These are phyloP conservation scores for Beris morrisii DNA, from an alignment of 2,888 invertebrate species.

Conservation along the genomic window DNA sequence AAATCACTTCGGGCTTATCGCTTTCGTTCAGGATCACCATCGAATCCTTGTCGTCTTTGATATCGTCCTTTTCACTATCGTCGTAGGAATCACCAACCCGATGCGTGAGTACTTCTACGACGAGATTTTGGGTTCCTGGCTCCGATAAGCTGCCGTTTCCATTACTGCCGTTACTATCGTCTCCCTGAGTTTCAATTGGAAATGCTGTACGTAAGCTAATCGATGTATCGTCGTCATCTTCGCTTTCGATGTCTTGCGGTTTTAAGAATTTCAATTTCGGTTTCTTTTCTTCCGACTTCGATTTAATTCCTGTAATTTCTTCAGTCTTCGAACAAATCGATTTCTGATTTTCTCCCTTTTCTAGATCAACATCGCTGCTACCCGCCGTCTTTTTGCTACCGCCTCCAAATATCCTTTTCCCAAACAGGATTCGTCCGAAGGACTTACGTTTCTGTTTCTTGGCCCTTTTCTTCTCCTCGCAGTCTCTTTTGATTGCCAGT, in stretches of 20 bases:
- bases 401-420: constrained; percentile 48
- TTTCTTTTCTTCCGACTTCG: not conserved
- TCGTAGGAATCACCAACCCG: constrained; percentile 39
- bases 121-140: constrained; percentile 44
- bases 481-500: constrained; percentile 55
- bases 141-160: constrained; percentile 40
- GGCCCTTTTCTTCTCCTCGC: constrained; percentile 53
- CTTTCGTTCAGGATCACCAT: not conserved
- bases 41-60: constrained; percentile 31
- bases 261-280: not conserved
- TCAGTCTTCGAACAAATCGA: constrained; percentile 8
- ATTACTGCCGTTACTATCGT: constrained; percentile 54
- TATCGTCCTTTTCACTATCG: constrained; percentile 37
- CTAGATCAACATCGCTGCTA: constrained; percentile 37
- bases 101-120: constrained; percentile 53
- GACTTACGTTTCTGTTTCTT: constrained; percentile 52
- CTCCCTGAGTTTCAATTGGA: constrained; percentile 17
- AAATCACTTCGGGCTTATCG: constrained; percentile 35
- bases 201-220: constrained; percentile 22
- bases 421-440: constrained; percentile 52
- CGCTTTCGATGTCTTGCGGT: constrained; percentile 29
- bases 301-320: not conserved
- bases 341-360: constrained; percentile 32
- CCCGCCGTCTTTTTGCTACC: constrained; percentile 40
- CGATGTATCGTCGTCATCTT: constrained; percentile 25